A percentile compares a stretch with the other conserved stretches of the same genome.
These are phyloP conservation scores for Cathartes aura DNA, from an alignment of 2,113 vertebrate genomes.

Conservation along the genomic window DNA sequence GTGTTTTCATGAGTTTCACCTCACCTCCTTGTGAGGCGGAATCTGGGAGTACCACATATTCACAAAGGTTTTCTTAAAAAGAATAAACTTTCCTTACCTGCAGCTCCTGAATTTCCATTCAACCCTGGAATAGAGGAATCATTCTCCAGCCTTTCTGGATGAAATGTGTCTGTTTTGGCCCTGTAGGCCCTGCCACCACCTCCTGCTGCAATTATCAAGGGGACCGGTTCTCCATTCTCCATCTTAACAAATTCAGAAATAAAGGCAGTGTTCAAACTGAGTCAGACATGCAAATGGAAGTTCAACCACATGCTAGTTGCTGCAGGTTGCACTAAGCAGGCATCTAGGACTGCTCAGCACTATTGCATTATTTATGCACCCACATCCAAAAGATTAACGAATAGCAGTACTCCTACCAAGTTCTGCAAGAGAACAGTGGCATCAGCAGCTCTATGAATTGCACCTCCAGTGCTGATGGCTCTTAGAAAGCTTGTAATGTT, in stretches of 20 bases:
- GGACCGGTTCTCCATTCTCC: slow-evolving; percentile 82
- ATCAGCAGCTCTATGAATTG: not conserved
- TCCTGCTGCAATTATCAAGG: slow-evolving; percentile 93
- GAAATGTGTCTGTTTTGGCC: slow-evolving; percentile 78
- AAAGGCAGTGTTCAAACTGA: not conserved
- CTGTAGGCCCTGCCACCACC: slow-evolving; percentile 94
- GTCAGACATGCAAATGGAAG: not conserved
- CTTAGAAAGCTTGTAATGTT: not conserved
- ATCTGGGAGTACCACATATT: not conserved
- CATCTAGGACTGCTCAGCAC: not conserved
- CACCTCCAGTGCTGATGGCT: not conserved
- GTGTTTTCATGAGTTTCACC: not conserved
- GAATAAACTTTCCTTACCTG: slow-evolving; percentile 79
- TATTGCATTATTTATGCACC: not conserved
- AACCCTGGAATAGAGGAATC: slow-evolving; percentile 84
- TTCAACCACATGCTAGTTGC: not conserved
- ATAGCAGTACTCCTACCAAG: not conserved
- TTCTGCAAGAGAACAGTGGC: not conserved
- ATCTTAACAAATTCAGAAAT: slow-evolving; percentile 78
- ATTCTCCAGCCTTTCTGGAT: slow-evolving; percentile 87
- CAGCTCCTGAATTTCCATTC: slow-evolving; percentile 91
- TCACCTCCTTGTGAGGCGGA: not conserved
- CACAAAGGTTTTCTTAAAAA: not conserved
- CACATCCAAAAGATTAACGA: not conserved
- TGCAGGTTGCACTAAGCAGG: not conserved